phyloP scores from a whole-genome alignment of 2,888 invertebrate species.

The Philopedon plagiatum region DNA sequence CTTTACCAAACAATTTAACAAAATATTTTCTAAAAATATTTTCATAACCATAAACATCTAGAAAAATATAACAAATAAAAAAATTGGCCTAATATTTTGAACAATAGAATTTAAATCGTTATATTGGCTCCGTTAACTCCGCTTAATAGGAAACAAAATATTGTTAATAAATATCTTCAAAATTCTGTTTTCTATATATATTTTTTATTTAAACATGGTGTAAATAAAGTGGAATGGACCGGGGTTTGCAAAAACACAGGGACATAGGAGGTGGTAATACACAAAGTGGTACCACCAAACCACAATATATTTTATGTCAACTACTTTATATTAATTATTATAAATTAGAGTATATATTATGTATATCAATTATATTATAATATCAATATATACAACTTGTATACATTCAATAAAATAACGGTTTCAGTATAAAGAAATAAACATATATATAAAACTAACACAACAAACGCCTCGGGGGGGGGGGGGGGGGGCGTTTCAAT shows the following conservation, averaged over 20 bases:
- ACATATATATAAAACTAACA: constrained; percentile 61
- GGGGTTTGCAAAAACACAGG: constrained; percentile 67
- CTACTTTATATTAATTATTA: constrained; percentile 60
- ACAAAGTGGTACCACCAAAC: constrained; percentile 67
- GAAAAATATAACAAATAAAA: too few species aligned
- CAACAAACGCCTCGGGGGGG: constrained; percentile 63
- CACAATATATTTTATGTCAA: constrained; percentile 60
- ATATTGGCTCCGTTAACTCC: too few species aligned
- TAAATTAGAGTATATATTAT: constrained; percentile 67
- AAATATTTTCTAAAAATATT: too few species aligned
- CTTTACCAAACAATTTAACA: too few species aligned
- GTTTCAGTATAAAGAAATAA: constrained; percentile 65
- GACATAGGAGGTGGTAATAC: constrained; percentile 67
- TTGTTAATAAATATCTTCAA: constrained; percentile 11
- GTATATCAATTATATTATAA: constrained; percentile 62
- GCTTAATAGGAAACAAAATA: not conserved
- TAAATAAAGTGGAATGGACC: constrained; percentile 59
- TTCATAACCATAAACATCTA: too few species aligned
- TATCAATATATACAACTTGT: constrained; percentile 70
- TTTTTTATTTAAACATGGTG: constrained; percentile 29
- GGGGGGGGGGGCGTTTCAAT: constrained; percentile 65
- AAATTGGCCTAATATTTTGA: too few species aligned
- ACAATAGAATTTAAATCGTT: too few species aligned
- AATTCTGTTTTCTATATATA: constrained; percentile 10
- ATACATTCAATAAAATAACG: constrained; percentile 68